A percentile compares a stretch with the other conserved stretches of the same genome.
phyloP scores from a whole-genome alignment of 2,113 vertebrate genomes.

The Oplegnathus fasciatus region DNA sequence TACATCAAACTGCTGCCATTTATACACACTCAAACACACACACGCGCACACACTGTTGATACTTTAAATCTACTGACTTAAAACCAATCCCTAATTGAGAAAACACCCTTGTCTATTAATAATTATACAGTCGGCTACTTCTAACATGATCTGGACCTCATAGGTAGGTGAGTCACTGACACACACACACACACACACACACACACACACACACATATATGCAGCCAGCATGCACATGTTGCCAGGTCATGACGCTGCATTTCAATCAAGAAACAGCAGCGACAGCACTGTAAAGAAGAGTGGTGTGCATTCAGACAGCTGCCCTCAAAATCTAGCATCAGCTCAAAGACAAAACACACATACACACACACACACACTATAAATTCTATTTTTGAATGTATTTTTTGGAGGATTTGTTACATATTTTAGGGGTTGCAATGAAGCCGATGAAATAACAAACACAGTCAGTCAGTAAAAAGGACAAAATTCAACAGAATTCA shows the following conservation, averaged over 20 bases:
- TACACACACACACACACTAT: neutral
- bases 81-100: slow-evolving; percentile 7
- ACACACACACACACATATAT: neutral
- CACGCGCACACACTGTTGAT: neutral
- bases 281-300: neutral
- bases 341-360: neutral
- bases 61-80: neutral
- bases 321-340: neutral
- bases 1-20: neutral
- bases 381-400: too few relatives aligned
- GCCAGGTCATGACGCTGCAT: slow-evolving; percentile 1
- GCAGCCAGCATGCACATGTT: neutral
- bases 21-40: neutral
- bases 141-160: neutral
- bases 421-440: neutral
- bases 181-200: neutral
- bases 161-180: neutral
- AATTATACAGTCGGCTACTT: neutral
- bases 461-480: neutral
- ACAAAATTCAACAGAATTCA: neutral
- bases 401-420: neutral
- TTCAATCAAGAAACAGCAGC: neutral
- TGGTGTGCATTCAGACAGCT: neutral
- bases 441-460: neutral
- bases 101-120: slow-evolving; percentile 20